Percentiles rank a stretch among this genome's conserved stretches.
These are phyloP conservation scores for Bufo gargarizans DNA, from an alignment of 2,113 vertebrate genomes.

Conservation along the genomic window DNA sequence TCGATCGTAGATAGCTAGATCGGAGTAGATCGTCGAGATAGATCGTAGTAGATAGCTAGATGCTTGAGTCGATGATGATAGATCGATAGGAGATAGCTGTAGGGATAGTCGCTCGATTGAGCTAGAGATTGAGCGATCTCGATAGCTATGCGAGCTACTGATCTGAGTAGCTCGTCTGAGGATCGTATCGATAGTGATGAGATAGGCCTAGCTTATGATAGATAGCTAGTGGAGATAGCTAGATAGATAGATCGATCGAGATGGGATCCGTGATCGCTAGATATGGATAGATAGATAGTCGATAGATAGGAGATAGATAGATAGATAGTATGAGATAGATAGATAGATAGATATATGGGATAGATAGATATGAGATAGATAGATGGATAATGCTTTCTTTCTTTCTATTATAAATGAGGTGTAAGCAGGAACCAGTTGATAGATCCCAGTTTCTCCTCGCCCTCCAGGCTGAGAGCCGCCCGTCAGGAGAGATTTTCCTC, in stretches of 20 bases:
- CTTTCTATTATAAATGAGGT: too few species aligned
- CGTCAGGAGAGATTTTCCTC: conserved; percentile 36
- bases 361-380: not conserved
- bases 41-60: too few species aligned
- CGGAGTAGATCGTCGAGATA: too few species aligned
- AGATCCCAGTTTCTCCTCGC: not conserved
- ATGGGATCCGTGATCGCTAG: not conserved
- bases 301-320: conserved; percentile 9
- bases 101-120: not conserved
- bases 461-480: not conserved
- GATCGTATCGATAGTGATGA: too few species aligned
- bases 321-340: too few species aligned
- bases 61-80: too few species aligned
- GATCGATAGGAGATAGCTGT: not conserved
- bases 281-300: not conserved
- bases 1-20: too few species aligned
- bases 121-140: not conserved
- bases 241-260: not conserved
- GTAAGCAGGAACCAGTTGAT: too few species aligned
- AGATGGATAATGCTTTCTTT: not conserved
- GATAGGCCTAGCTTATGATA: too few species aligned
- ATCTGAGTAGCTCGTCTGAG: too few species aligned
- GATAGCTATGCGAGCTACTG: too few species aligned
- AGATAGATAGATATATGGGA: not conserved
- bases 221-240: not conserved